Percentiles rank a stretch among this genome's conserved stretches.
Conservation (phyloP, 2,113 vertebrate species). For the Microtus pennsylvanicus region DNA sequence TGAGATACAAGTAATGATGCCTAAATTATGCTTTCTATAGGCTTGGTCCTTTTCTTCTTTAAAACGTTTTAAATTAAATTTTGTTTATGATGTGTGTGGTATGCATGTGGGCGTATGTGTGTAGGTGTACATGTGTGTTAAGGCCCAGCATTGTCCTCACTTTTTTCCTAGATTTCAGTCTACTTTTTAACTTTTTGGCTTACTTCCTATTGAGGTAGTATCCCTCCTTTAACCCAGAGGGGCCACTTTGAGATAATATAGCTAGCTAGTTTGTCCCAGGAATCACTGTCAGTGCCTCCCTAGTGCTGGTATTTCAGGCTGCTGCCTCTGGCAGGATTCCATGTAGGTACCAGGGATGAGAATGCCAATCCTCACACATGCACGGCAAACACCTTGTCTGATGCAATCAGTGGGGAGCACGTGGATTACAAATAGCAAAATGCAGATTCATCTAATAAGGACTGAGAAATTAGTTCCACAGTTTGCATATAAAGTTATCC, state of each 20-base stretch:
- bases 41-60: not conserved
- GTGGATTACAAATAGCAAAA: not conserved
- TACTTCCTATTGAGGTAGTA: not conserved
- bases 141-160: no score
- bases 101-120: not conserved
- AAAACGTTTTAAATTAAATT: not conserved
- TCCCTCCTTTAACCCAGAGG: not conserved
- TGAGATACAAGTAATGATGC: not conserved
- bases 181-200: not conserved
- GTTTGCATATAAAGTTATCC: constrained; percentile 20
- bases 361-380: not conserved
- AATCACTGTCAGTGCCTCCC: not conserved
- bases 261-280: not conserved
- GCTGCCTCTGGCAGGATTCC: not conserved
- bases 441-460: not conserved
- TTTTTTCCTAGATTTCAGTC: not conserved
- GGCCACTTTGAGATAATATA: no score
- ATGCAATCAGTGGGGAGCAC: not conserved
- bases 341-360: not conserved
- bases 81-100: not conserved
- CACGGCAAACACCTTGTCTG: not conserved
- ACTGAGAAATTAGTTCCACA: not conserved
- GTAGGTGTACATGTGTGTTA: not conserved
- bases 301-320: not conserved
- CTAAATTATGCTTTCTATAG: not conserved